A percentile compares a stretch with the other conserved stretches of the same genome.
Evolutionary conservation across 2,113 vertebrate genomes (phyloP).

Genomic region (Nipponia nippon): DNA sequence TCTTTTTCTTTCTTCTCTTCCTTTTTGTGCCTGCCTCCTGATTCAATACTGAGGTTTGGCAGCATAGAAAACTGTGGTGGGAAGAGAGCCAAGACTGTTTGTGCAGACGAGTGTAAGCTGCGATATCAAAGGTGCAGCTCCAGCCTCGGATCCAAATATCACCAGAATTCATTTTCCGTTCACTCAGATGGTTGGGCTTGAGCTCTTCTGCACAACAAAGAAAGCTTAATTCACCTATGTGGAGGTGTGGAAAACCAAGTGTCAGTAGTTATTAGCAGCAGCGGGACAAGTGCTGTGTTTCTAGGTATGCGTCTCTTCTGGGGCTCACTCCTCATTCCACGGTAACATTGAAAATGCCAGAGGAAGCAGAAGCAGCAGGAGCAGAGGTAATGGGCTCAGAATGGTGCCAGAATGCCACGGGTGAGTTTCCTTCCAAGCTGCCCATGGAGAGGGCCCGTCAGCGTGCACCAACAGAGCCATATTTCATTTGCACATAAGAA

Average conservation of each 20-base stretch:
- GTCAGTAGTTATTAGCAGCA: neutral
- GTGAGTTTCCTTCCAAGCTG: conserved; percentile 6
- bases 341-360: neutral
- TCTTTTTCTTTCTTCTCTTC: neutral
- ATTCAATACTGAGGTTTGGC: neutral
- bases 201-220: neutral
- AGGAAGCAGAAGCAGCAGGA: conserved; percentile 45
- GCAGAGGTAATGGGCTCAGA: conserved; percentile 6
- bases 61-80: neutral
- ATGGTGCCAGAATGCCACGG: conserved; percentile 29
- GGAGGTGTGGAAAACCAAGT: conserved; percentile 19
- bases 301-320: neutral
- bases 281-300: neutral
- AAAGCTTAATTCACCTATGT: neutral
- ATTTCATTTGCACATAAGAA: conserved; percentile 2
- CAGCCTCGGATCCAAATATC: neutral
- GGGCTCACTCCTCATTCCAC: neutral
- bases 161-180: neutral
- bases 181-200: neutral
- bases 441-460: conserved; percentile 6
- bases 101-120: neutral
- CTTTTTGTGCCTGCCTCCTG: neutral
- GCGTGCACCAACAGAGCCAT: neutral
- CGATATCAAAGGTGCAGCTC: neutral
- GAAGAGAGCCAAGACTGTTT: neutral